These are phyloP conservation scores for Drosophila mettleri DNA, from an alignment of 2,888 invertebrate species.

Conservation along the genomic window DNA sequence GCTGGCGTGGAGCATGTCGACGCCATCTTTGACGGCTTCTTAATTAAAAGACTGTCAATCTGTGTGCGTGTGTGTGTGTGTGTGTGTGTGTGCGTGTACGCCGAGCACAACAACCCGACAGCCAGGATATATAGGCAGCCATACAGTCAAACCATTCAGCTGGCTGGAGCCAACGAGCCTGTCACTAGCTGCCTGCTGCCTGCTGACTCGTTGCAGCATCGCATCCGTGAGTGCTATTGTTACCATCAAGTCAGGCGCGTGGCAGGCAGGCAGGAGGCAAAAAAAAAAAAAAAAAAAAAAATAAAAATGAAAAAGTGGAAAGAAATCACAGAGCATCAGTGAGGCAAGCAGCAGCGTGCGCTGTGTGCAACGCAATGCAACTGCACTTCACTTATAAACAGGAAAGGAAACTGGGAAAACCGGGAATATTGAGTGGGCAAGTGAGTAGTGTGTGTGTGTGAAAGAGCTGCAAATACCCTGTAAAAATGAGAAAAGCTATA, in stretches of 20 bases:
- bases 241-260: conserved; percentile 75
- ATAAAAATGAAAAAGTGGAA: conserved; percentile 14
- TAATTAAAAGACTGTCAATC: conserved; percentile 81
- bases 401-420: conserved; percentile 48
- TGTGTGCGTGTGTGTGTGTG: conserved; percentile 38
- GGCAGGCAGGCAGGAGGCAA: conserved; percentile 36
- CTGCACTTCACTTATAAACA: conserved; percentile 65
- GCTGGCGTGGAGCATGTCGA: conserved; percentile 53
- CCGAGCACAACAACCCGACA: conserved; percentile 37
- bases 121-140: conserved; percentile 33
- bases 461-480: conserved; percentile 20
- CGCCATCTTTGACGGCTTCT: conserved; percentile 80
- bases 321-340: conserved; percentile 17
- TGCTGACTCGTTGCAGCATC: conserved; percentile 36
- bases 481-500: not conserved
- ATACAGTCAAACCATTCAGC: conserved; percentile 21
- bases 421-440: conserved; percentile 16
- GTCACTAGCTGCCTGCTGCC: conserved; percentile 29
- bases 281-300: conserved; percentile 18
- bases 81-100: not conserved
- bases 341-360: conserved; percentile 10
- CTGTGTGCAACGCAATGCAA: conserved; percentile 40
- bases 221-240: conserved; percentile 72
- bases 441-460: not conserved
- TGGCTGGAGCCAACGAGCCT: conserved; percentile 36